Evolutionary conservation across 2,113 vertebrate species (phyloP), one percentile per base, ranked within the genome.

Genomic region (Todiramphus chloris): DNA sequence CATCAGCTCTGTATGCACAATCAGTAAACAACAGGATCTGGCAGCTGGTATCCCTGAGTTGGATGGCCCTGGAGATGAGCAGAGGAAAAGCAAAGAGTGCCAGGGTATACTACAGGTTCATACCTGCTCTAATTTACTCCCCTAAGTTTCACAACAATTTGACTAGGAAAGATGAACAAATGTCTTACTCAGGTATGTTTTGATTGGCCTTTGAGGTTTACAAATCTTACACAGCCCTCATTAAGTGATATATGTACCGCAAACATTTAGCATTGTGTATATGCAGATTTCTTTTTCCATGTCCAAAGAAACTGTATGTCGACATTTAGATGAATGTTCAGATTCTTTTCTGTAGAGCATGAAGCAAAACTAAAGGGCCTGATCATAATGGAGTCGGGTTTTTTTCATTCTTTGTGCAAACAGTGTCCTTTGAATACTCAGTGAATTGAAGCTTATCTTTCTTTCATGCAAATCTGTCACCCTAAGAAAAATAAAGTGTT

Each of bases 141-240:
- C 41, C 46, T 77, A 63, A 86, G 60, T 84, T 95, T 91, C 87
- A 78, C 60, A 86, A 77, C 28, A 13, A 48, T 75, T 94, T 83
- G 37, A 44, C 43, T 64, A 51, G 48, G 35, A 83, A 89, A 90
- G 19, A 16, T 86, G 17, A 33, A 81, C 33, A 63, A 73, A 39
- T 2, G 1, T 43, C 16, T 83, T 28, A 6, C 17, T 43, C 43
- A 77, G 23, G 18, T 75, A 14, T 75, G 23, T 46, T 92, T 78
- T 83, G 20, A 31, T 43, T 70, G 16, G n/a, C 14, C 67, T 90
- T 76, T 88, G 8, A 53, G 21, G 31, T 90, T 89, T 55, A 60
- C 6, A 80, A 67, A 69, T 50, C 43, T 59, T 48, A 43, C 85
- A 37, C 23, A 90, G 13, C 7, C 16, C 9, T 89, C 37, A 78